Percentiles rank a stretch among this genome's conserved stretches.
Evolutionary conservation across 2,797 vertebrate genomes (phyloP).

Genomic region (Melanotaenia nigrans): DNA sequence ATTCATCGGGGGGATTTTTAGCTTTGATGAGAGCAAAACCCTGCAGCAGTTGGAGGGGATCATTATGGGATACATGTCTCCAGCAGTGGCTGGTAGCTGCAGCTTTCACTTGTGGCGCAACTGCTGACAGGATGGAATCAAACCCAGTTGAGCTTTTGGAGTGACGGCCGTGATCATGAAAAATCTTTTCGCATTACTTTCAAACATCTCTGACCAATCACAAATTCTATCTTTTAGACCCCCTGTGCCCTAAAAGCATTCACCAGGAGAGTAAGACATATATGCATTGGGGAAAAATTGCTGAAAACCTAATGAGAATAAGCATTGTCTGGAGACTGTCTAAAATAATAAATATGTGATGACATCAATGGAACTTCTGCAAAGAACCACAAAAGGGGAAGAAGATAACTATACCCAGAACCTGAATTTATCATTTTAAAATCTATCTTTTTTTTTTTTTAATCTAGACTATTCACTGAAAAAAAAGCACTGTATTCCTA

Average conservation of each 20-base stretch:
- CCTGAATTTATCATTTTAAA: too few species aligned
- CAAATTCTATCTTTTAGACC: not conserved
- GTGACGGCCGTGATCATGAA: slow-evolving; percentile 54
- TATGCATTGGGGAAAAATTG: too few species aligned
- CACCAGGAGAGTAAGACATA: not conserved
- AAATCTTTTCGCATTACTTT: slow-evolving; percentile 18
- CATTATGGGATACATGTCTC: slow-evolving; percentile 62
- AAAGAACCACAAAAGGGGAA: too few species aligned
- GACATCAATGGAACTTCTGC: too few species aligned
- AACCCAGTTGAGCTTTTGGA: slow-evolving; percentile 39
- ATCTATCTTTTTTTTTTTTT: not conserved
- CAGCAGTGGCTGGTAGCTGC: slow-evolving; percentile 43
- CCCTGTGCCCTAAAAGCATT: not conserved
- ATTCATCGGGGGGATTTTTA: slow-evolving; percentile 36
- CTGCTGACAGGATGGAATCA: slow-evolving; percentile 60
- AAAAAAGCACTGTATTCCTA: not conserved
- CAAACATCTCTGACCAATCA: slow-evolving; percentile 24
- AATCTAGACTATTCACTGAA: not conserved
- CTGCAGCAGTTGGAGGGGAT: slow-evolving; percentile 50
- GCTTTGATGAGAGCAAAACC: slow-evolving; percentile 62
- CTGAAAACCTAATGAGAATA: not conserved
- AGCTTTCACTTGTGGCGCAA: slow-evolving; percentile 27
- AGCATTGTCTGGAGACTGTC: not conserved
- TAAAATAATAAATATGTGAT: too few species aligned
- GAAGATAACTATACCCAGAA: too few species aligned